Evolutionary conservation across 2,113 vertebrate species (phyloP).

Genomic region (Gila orcuttii): DNA sequence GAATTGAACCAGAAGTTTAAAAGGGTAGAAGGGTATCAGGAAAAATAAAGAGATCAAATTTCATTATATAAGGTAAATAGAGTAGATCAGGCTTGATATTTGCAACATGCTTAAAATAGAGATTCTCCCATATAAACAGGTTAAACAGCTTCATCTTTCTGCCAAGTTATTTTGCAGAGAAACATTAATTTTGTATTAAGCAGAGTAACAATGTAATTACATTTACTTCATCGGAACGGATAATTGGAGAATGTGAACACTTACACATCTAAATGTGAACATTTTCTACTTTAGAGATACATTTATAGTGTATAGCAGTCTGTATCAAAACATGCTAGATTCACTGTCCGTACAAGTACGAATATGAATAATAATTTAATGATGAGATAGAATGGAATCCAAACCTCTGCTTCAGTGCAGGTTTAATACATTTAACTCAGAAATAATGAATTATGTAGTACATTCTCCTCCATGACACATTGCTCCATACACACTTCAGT

Average conservation of each 20-base stretch:
- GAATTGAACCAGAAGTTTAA: conserved; percentile 9
- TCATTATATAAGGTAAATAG: background rate
- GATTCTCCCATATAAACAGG: background rate
- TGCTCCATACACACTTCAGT: conserved; percentile 42
- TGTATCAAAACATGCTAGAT: background rate
- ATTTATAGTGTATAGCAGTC: background rate
- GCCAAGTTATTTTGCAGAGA: background rate
- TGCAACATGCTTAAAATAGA: background rate
- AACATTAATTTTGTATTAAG: background rate
- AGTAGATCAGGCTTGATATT: background rate
- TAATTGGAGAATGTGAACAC: too few species aligned
- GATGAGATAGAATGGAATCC: background rate
- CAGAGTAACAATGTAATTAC: background rate
- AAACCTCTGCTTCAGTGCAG: background rate
- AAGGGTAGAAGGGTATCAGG: background rate
- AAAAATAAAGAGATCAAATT: conserved; percentile 13
- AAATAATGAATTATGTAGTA: background rate
- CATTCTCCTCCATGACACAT: background rate
- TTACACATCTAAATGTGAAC: too few species aligned
- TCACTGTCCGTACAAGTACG: background rate
- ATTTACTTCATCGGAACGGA: too few species aligned
- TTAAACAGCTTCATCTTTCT: background rate
- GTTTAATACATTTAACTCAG: background rate
- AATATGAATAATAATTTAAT: background rate
- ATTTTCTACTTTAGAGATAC: too few species aligned